A percentile compares a stretch with the other conserved stretches of the same genome.
phyloP scores from a whole-genome alignment of 2,888 invertebrate genomes.

The Capitulum mitella region DNA sequence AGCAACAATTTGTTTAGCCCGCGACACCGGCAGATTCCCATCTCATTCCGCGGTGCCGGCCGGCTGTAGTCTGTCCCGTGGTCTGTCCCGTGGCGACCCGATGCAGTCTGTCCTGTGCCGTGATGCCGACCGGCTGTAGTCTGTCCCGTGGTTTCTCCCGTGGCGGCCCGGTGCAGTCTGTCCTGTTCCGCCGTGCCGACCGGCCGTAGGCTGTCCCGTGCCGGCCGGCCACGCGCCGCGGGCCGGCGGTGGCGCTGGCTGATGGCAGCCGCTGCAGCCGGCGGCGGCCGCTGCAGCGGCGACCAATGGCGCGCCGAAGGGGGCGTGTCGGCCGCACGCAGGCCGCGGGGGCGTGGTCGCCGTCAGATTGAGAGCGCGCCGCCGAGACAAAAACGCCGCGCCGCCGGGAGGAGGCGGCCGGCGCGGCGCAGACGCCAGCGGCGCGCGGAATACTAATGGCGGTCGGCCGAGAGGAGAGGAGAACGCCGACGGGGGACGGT shows the following conservation, averaged over 20 bases:
- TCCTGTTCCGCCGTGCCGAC: too few species aligned
- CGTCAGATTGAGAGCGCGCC: not conserved
- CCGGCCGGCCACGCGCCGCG: too few species aligned
- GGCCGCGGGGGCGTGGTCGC: conserved; percentile 4
- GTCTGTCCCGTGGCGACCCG: too few species aligned
- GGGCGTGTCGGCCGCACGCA: not conserved
- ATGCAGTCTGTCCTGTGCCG: too few species aligned
- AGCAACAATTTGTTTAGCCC: too few species aligned
- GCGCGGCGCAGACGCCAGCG: not conserved
- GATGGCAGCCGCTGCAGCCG: not conserved
- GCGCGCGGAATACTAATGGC: not conserved
- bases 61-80: too few species aligned
- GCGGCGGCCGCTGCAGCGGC: not conserved
- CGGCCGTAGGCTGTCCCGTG: too few species aligned
- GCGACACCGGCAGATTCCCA: too few species aligned
- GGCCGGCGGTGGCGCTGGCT: not conserved
- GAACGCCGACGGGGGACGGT: not conserved
- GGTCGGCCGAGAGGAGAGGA: not conserved
- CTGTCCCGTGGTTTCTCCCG: too few species aligned
- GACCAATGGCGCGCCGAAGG: not conserved
- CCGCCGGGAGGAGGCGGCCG: not conserved
- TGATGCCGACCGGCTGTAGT: too few species aligned
- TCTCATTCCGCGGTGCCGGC: too few species aligned
- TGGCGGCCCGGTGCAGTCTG: too few species aligned
- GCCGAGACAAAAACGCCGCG: not conserved